These are phyloP conservation scores for Drosophila nigrodunni DNA, from an alignment of 1,140 invertebrate genomes.

Conservation along the genomic window DNA sequence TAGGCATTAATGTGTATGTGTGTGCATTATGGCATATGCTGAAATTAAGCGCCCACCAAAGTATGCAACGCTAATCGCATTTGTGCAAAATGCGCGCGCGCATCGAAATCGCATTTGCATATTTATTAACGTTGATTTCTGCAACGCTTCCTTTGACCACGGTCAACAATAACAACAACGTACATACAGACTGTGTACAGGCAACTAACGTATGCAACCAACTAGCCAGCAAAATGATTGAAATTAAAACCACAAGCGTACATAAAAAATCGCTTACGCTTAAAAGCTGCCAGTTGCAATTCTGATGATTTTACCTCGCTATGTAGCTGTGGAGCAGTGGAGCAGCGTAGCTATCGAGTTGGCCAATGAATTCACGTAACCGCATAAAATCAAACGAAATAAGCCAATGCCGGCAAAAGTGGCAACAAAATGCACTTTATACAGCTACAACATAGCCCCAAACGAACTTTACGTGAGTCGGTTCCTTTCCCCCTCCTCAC, in stretches of 20 bases:
- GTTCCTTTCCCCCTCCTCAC: not conserved
- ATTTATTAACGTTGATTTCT: constrained; percentile 78
- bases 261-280: constrained; percentile 82
- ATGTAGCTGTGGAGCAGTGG: too few species aligned
- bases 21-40: constrained; percentile 31
- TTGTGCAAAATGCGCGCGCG: constrained; percentile 40
- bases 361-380: constrained; percentile 80
- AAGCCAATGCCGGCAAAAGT: constrained; percentile 76
- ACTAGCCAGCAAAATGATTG: constrained; percentile 73
- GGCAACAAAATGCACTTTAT: constrained; percentile 82
- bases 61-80: constrained; percentile 66
- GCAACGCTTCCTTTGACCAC: constrained; percentile 25
- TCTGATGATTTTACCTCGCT: not conserved
- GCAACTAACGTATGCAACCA: constrained; percentile 46
- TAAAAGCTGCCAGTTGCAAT: constrained; percentile 47
- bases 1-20: constrained; percentile 31
- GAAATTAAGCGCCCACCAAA: constrained; percentile 34
- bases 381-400: constrained; percentile 83
- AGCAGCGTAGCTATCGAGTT: constrained; percentile 2
- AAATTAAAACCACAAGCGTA: constrained; percentile 79
- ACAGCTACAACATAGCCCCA: constrained; percentile 33
- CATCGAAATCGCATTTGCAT: constrained; percentile 65
- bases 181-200: not conserved
- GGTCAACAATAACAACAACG: not conserved
- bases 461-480: constrained; percentile 46